phyloP scores from a whole-genome alignment of 2,113 vertebrate genomes.

The Acrocephalus kingi region DNA sequence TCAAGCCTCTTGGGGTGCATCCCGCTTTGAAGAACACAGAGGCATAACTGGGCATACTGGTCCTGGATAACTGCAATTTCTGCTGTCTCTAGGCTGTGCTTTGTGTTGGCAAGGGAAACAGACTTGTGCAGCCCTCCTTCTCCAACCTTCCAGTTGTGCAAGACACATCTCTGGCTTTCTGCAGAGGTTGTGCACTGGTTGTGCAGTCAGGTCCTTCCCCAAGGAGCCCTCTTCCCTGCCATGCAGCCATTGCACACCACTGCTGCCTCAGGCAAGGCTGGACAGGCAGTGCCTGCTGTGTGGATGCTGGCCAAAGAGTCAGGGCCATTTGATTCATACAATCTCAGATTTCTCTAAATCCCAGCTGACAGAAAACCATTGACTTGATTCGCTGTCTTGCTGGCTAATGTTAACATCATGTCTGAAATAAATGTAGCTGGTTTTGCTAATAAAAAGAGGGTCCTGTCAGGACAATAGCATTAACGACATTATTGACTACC shows the following conservation, averaged over 20 bases:
- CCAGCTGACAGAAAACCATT: neutral
- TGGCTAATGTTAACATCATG: constrained; percentile 10
- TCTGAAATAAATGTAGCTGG: constrained; percentile 24
- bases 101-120: neutral
- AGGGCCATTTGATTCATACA: neutral
- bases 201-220: neutral
- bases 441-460: constrained; percentile 42
- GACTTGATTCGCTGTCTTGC: neutral
- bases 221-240: neutral
- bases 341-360: neutral
- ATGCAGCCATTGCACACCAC: neutral
- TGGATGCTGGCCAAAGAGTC: neutral
- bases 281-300: neutral
- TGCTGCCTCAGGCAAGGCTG: neutral
- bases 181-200: neutral
- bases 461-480: neutral
- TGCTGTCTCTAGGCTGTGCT: neutral
- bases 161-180: neutral
- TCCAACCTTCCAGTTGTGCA: neutral
- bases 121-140: neutral
- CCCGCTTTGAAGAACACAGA: neutral
- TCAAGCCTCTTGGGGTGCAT: neutral
- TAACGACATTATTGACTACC: constrained; percentile 18
- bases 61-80: neutral
- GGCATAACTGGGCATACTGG: neutral